Evolutionary conservation across 1,140 invertebrate species (phyloP), one percentile per base, ranked within the genome.

Genomic region (Formica selysi): DNA sequence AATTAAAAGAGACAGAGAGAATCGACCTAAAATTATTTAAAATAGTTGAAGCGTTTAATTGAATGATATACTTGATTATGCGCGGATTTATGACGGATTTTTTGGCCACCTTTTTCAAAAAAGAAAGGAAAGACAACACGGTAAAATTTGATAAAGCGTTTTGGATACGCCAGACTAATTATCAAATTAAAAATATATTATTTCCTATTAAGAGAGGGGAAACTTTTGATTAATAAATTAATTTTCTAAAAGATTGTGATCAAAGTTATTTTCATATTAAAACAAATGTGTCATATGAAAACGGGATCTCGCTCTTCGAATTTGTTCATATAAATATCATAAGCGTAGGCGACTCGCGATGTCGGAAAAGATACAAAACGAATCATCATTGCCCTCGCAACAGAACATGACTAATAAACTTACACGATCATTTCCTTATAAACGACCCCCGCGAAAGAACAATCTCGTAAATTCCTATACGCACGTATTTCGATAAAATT

Each of bases 351-450:
- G 85, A 65, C 57, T 62, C 76, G 70, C 41, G 61, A 64, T 74
- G 65, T 88, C 70, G 22, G n/a, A 81, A 62, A 70, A 44, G 38
- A 59, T 4, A 38, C 64, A 78, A 87, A 61, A 86, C 73, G 76
- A 90, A 76, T 80, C 73, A 89, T 86, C 67, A 59, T 86, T 71
- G 61, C 44, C 65, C 59, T 68, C 73, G 51, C 51, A 32, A 86
- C n/a, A 70, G 44, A 41, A 65, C 83, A 64, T 92, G 91, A 92
- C 87, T 92, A 89, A 90, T 89, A 84, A 59, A 7, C 7, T 22
- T 59, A 41, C 61, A 54, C 41, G 29, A 89, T 91, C 86, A 64
- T 85, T 91, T 85, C 90, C 89, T 89, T 89, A 87, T 91, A 74
- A 67, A 91, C 65, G 26, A 68, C 68, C 62, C 36, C 48, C 64